These are phyloP conservation scores for Dascyllus trimaculatus DNA, from an alignment of 2,113 vertebrate genomes.

Conservation along the genomic window DNA sequence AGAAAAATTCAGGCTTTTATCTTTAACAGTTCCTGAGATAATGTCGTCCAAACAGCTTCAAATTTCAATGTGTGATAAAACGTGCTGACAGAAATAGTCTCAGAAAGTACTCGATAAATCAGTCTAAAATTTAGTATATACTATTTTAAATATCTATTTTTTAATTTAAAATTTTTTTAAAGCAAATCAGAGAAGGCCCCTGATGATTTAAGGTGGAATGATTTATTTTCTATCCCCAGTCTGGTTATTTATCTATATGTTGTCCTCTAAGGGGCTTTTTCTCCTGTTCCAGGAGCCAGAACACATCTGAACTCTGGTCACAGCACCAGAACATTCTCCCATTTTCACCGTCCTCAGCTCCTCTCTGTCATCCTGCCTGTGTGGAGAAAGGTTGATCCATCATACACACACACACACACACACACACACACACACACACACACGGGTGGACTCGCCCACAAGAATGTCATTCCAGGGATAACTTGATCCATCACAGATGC, in stretches of 20 bases:
- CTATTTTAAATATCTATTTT: too few species aligned
- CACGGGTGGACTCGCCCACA: slow-evolving; percentile 53
- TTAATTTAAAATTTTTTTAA: too few species aligned
- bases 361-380: slow-evolving; percentile 72
- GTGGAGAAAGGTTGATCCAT: slow-evolving; percentile 75
- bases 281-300: slow-evolving; percentile 20
- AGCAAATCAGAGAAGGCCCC: too few species aligned
- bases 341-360: slow-evolving; percentile 61
- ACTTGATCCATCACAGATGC: slow-evolving; percentile 73
- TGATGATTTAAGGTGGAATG: too few species aligned
- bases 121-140: too few species aligned
- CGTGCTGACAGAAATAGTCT: too few species aligned
- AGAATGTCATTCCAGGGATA: slow-evolving; percentile 74
- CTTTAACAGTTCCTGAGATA: too few species aligned
- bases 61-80: too few species aligned
- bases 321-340: slow-evolving; percentile 58
- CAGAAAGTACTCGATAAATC: too few species aligned
- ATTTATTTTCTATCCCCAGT: not conserved
- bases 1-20: too few species aligned
- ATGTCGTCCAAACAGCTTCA: too few species aligned
- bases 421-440: slow-evolving; percentile 31
- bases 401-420: slow-evolving; percentile 38
- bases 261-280: not conserved
- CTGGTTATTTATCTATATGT: not conserved
- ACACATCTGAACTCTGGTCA: slow-evolving; percentile 63